Evolutionary conservation across 2,797 vertebrate species (phyloP).

Genomic region (Zenarchopterus dispar): DNA sequence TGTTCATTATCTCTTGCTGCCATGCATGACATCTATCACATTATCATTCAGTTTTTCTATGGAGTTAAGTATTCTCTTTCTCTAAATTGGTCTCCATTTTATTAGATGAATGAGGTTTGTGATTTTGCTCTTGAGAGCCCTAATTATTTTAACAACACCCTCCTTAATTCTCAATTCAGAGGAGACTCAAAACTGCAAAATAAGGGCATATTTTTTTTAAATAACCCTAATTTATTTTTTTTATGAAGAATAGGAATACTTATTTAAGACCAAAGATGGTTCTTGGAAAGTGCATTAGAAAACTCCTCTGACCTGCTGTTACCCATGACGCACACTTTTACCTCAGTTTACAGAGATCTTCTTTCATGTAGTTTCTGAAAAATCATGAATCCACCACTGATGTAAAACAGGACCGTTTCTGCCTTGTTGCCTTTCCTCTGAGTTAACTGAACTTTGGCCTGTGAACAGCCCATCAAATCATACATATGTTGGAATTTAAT

Average conservation of each 20-base stretch:
- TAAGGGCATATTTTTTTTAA: neutral
- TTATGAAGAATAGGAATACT: neutral
- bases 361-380: neutral
- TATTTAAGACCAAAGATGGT: neutral
- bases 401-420: neutral
- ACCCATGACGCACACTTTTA: neutral
- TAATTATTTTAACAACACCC: conserved; percentile 26
- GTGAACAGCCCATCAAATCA: conserved; percentile 10
- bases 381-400: neutral
- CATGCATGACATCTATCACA: conserved; percentile 39
- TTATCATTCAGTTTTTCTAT: conserved; percentile 32
- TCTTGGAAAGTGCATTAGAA: neutral
- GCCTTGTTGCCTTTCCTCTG: neutral
- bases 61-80: conserved; percentile 21
- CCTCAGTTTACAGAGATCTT: neutral
- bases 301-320: conserved; percentile 1
- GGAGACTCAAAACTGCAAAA: neutral
- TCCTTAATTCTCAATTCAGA: conserved; percentile 4
- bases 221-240: neutral
- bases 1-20: conserved; percentile 30
- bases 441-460: conserved; percentile 18
- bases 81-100: conserved; percentile 39
- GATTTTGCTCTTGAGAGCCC: conserved; percentile 36
- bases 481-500: neutral
- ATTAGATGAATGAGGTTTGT: conserved; percentile 32